Evolutionary conservation across 2,797 vertebrate species (phyloP), one percentile per base, ranked within the genome.

Genomic region (Arctocebus calabarensis): DNA sequence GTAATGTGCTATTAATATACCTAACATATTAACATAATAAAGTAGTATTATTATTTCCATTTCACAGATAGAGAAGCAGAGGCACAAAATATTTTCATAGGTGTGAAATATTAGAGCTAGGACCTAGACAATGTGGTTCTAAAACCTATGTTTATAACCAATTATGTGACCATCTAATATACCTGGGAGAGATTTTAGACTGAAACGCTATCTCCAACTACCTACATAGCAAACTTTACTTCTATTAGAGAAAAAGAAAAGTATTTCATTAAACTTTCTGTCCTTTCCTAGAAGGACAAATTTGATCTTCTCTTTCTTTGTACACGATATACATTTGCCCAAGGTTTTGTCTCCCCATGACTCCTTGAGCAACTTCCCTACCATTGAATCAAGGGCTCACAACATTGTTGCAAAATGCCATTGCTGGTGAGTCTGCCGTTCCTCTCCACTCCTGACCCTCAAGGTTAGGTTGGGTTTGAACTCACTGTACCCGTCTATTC

Each of bases 161-260:
- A 22, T 68, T 48, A 8, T 25, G 43, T 93, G 59, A n/a, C 17
- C 32, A 48, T 45, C 7, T 75, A 81, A 55, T 81, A 83, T 84
- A 68, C 52, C 52, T 77, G 48, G 37, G 82, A 84, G 75, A 82
- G 55, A 91, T 59, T 88, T 87, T 48, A 82, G 62, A 68, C 57
- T 45, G 3, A 14, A 95, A 88, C 34, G 59, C 25, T 43, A 20
- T 84, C 22, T 84, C 5, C 9, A 84, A 83, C 64, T 71, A 87
- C 11, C 34, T 68, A 40, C 10, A 23, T 40, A 45, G 37, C 6
- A 88, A 81, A 45, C 84, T 94, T 79, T 70, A 57, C 43, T 19
- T 75, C 25, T 64, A 27, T 22, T 3, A 75, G 61, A 74, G 48
- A 61, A 77, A 57, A 59, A 55, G 79, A 45, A 34, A 55, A 55